These are phyloP conservation scores for Zaprionus gabonicus DNA, from an alignment of 1,140 invertebrate species.

Conservation along the genomic window DNA sequence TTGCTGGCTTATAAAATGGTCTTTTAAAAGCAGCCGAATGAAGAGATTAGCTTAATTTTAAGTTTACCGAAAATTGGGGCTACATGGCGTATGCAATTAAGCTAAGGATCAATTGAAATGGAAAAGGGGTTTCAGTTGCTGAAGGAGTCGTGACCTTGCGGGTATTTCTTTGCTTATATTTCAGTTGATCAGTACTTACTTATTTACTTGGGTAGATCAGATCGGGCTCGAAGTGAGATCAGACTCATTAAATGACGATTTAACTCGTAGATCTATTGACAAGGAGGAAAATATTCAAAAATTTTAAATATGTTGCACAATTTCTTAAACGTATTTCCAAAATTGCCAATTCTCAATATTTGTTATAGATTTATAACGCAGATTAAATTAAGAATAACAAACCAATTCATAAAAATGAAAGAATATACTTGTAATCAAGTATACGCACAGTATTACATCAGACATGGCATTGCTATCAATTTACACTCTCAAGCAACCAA, in stretches of 20 bases:
- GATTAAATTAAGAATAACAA: no score
- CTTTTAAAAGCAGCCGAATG: conserved; percentile 52
- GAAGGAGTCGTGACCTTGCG: not conserved
- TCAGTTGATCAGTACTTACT: no score
- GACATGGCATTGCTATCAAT: not conserved
- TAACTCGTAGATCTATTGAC: no score
- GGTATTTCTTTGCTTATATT: not conserved
- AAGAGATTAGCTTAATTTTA: conserved; percentile 49
- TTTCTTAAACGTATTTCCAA: no score
- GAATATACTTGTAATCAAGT: not conserved
- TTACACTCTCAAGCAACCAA: not conserved
- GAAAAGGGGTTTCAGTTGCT: not conserved
- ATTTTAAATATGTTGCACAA: no score
- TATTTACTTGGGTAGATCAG: no score
- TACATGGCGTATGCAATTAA: conserved; percentile 21
- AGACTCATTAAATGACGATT: no score
- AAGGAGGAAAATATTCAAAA: no score
- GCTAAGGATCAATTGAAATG: not conserved
- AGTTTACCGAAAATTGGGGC: conserved; percentile 15
- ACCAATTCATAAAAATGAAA: no score
- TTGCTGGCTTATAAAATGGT: conserved; percentile 58
- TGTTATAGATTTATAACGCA: no score
- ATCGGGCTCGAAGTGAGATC: no score
- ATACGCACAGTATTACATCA: not conserved
- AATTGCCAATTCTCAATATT: no score